Base-by-base conservation (phyloP, 1,140 invertebrate species). In the Bombus pascuorum region DNA sequence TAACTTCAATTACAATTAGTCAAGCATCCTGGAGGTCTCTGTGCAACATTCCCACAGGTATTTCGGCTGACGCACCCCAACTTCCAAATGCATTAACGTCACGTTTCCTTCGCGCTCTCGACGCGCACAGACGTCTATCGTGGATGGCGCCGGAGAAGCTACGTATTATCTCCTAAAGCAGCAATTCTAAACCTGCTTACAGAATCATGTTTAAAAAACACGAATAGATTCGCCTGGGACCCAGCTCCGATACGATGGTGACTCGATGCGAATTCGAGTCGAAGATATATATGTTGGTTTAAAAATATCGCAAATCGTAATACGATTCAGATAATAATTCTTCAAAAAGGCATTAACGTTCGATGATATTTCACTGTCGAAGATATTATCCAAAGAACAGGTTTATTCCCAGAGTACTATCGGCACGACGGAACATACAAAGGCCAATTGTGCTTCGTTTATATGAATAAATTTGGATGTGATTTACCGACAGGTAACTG, bases 1-100 rank as follows among this genome's bases (percentile, higher is more conserved):
- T 85, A 85, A 85, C 76, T 85, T 80, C 76, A 80, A 85, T 80
- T 71, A 72, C 83, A 85, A 85, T 85, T 85, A 85, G 83, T 65
- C 83, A 62, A 85, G 71, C 76, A 85, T 85, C 83, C 83, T 85
- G 83, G 83, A 78, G 83, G 77, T 85, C 83, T 73, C n/a, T 22
- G 68, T 34, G 57, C 70, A 22, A 80, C 83, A 47, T 85, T 85
- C 83, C 77, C 83, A 85, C 83, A 80, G 77, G 76, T 85, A 85
- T 72, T 85, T 85, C 42, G 83, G 77, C 76, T 77, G 81, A 78
- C 81, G 81, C 74, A 42, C 34, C 44, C 74, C 74, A 47, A 77
- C 74, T 75, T 79, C 66, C 47, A 68, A 47, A 79, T 65, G 83
- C 83, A 83, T 83, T 83, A 83, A 59, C 82, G 82, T 83, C 74